Evolutionary conservation across 2,797 vertebrate genomes (phyloP).

Genomic region (Lepilemur septentrionalis): DNA sequence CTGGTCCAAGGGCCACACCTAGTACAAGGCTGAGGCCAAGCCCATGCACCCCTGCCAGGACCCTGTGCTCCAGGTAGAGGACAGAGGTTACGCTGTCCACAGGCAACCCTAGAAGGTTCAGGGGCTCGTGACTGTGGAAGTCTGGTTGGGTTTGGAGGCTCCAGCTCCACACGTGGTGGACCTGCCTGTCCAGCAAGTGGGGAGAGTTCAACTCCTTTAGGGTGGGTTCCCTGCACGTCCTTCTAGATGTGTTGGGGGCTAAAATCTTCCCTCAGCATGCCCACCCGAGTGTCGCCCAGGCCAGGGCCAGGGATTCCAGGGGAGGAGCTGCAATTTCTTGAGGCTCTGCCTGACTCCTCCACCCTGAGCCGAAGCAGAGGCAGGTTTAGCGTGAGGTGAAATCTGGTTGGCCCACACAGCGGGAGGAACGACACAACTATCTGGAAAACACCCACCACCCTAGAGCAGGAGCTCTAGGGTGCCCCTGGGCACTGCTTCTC

Average conservation of each 20-base stretch:
- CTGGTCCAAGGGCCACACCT: neutral
- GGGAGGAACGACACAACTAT: accelerated
- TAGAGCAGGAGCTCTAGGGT: accelerated
- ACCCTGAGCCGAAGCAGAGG: neutral
- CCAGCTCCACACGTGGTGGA: neutral
- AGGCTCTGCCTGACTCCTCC: neutral
- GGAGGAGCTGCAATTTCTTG: accelerated
- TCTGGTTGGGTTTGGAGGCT: neutral
- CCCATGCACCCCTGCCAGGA: neutral
- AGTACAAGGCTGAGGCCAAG: neutral
- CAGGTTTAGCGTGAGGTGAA: accelerated
- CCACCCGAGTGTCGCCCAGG: neutral
- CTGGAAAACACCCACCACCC: neutral
- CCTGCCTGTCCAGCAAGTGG: slow-evolving; percentile 51
- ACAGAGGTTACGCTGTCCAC: accelerated
- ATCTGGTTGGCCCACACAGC: accelerated
- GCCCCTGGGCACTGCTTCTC: neutral
- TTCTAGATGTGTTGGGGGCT: neutral
- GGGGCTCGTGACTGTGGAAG: neutral
- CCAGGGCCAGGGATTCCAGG: neutral
- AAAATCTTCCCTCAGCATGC: slow-evolving; percentile 42
- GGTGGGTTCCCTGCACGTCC: neutral
- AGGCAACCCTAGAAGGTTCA: neutral
- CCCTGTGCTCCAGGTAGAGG: neutral
- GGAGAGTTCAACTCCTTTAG: slow-evolving; percentile 31